These are phyloP conservation scores for Micropoecilia bifurca DNA, from an alignment of 2,797 vertebrate species.

Conservation along the genomic window DNA sequence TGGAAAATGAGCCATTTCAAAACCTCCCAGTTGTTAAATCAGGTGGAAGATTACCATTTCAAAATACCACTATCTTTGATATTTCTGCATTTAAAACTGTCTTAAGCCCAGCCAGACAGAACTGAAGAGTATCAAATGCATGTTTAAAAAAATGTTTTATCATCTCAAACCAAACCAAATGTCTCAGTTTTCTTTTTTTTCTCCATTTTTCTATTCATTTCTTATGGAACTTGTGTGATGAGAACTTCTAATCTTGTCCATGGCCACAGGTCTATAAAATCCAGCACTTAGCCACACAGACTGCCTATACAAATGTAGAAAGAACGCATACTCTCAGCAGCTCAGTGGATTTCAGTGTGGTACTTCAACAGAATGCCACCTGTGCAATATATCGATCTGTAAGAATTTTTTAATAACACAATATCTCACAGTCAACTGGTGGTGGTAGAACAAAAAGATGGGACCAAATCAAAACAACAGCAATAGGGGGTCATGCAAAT, in stretches of 20 bases:
- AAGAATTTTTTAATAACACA: background rate
- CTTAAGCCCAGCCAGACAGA: no score
- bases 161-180: no score
- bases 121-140: no score
- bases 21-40: no score
- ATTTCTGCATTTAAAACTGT: no score
- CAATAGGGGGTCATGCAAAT: background rate
- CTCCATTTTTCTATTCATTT: no score
- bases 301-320: background rate
- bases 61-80: no score
- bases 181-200: no score
- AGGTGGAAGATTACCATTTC: no score
- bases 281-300: background rate
- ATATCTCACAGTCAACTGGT: background rate
- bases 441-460: background rate
- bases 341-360: background rate
- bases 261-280: background rate
- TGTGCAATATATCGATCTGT: background rate
- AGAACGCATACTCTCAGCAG: background rate
- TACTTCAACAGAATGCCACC: background rate
- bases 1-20: no score
- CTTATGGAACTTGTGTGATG: no score
- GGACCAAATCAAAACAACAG: background rate
- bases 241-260: background rate
- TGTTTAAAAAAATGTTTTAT: no score